Evolutionary conservation across 2,888 invertebrate species (phyloP).

Genomic region (Pyrochroa serraticornis): DNA sequence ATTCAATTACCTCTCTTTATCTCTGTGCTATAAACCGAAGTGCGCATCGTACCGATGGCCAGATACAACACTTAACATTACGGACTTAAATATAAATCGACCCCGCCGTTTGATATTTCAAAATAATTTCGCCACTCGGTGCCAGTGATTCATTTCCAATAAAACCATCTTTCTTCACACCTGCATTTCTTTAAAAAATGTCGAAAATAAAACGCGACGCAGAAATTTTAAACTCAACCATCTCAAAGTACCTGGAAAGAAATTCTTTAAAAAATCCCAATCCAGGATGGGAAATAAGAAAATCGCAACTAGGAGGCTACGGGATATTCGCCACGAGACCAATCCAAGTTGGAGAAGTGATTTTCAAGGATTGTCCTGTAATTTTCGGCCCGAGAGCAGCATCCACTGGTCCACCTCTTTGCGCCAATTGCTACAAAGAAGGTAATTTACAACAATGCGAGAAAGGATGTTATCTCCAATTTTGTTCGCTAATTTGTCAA

Average conservation of each 20-base stretch:
- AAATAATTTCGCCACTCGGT: no score
- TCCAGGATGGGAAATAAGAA: conserved; percentile 65
- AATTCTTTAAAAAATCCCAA: conserved; percentile 33
- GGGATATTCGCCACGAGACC: conserved; percentile 74
- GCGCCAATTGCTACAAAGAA: conserved; percentile 68
- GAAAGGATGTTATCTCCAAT: conserved; percentile 69
- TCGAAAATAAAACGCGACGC: conserved; percentile 15
- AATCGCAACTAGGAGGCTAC: conserved; percentile 70
- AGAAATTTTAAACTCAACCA: conserved; percentile 3
- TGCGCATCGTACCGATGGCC: no score
- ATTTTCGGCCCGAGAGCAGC: conserved; percentile 72
- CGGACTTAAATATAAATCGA: no score
- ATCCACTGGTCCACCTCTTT: conserved; percentile 63
- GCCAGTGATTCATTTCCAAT: no score
- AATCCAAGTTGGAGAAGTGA: conserved; percentile 69
- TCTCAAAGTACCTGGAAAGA: conserved; percentile 6
- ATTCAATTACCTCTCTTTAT: no score
- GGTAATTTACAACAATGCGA: conserved; percentile 60
- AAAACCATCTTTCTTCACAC: no score
- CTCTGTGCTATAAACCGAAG: no score
- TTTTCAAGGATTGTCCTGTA: conserved; percentile 74
- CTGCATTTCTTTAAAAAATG: no score
- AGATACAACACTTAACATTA: no score
- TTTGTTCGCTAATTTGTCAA: conserved; percentile 72
- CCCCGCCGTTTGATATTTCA: no score